phyloP scores from a whole-genome alignment of 2,113 vertebrate species.

The Climacteris rufus region DNA sequence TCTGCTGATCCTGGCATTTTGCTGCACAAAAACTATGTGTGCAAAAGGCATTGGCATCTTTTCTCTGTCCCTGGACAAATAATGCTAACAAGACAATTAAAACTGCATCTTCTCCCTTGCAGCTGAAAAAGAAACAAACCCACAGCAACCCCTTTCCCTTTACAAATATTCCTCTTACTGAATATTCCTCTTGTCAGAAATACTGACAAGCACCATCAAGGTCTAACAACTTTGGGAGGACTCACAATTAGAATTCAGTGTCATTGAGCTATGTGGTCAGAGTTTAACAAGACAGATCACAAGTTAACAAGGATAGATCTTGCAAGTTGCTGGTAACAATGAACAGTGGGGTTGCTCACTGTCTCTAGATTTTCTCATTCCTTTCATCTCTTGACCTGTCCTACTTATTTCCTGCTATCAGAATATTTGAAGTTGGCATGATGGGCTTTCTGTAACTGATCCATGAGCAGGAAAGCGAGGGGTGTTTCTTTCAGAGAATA shows the following conservation, averaged over 20 bases:
- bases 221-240: background rate
- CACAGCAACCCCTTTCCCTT: background rate
- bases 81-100: background rate
- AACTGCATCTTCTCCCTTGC: background rate
- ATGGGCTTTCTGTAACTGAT: background rate
- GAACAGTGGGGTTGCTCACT: background rate
- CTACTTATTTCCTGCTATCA: background rate
- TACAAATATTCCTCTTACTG: background rate
- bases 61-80: background rate
- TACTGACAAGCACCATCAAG: background rate
- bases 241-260: background rate
- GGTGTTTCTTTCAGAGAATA: background rate
- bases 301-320: background rate
- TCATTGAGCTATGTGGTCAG: background rate
- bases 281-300: background rate
- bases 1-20: background rate
- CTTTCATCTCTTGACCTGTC: background rate
- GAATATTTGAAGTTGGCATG: background rate
- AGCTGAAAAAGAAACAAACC: background rate
- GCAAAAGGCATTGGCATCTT: background rate
- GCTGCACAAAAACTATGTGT: background rate
- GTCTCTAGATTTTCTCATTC: background rate
- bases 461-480: background rate
- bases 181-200: background rate
- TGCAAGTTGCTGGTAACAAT: background rate